phyloP scores from a whole-genome alignment of 1,140 invertebrate species.

The Phenacoccus solenopsis region DNA sequence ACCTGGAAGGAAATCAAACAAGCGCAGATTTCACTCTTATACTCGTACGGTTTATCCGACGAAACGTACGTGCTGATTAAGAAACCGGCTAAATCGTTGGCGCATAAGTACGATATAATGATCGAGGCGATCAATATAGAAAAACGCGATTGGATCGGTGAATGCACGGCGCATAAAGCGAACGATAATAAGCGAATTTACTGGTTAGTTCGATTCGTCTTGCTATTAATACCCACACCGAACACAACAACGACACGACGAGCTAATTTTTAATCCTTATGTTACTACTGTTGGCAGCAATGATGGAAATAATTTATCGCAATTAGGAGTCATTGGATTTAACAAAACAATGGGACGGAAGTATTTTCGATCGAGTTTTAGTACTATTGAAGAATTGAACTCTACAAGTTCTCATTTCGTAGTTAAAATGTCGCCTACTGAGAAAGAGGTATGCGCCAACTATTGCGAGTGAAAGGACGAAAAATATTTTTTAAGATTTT shows the following conservation, averaged over 20 bases:
- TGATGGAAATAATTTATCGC: background rate
- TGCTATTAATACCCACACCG: too few relatives aligned
- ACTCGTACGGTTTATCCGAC: background rate
- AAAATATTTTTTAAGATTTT: background rate
- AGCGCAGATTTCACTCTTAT: background rate
- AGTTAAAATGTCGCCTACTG: background rate
- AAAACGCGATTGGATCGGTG: slow-evolving; percentile 19
- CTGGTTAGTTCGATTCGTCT: slow-evolving; percentile 2
- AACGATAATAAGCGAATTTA: background rate
- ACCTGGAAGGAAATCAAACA: background rate
- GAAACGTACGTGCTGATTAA: background rate
- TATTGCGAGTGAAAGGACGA: background rate
- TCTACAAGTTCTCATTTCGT: background rate
- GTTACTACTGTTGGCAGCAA: background rate
- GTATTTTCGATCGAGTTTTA: background rate
- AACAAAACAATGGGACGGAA: background rate
- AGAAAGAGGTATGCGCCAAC: background rate
- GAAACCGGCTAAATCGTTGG: background rate
- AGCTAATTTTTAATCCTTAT: background rate
- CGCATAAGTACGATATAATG: slow-evolving; percentile 9
- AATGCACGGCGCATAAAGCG: slow-evolving; percentile 7
- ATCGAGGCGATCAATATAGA: slow-evolving; percentile 22
- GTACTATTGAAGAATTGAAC: background rate
- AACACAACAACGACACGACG: too few relatives aligned
- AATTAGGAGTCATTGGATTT: background rate